Base-by-base conservation (phyloP, 1,140 invertebrate genomes). In the Drosophila suzukii region DNA sequence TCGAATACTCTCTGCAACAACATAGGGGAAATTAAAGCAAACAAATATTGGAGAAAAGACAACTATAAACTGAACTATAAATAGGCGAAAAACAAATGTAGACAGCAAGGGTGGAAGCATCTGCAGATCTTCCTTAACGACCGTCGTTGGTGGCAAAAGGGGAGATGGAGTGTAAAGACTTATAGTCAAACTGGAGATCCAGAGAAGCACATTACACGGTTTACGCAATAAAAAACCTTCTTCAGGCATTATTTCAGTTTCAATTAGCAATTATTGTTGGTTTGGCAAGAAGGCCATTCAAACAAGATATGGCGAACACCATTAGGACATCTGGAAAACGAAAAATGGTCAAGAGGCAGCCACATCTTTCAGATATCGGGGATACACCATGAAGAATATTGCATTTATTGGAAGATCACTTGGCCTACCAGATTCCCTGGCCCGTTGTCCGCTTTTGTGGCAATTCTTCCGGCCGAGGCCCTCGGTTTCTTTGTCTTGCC, bases 21-120 rank as follows among this genome's bases (percentile, higher is more conserved):
- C 34, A 71, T 55, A 7, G 24, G 34, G 30, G 7, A 57, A 58
- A 50, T 39, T 27, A 41, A 71, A 32, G n/a, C 24, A 58, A 72
- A 32, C 50, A 71, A 47, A 72, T 20, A n/a, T 43, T 59, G n/a
- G 17, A 44, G 15, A 49, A 41, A 20, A 13, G 27, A n/a, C 10
- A 50, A 41, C 44, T 32, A 56, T 39, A 49, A 55, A 71, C 32
- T 49, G 32, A 57, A 49, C 65, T 71, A 84, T 54, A 84, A 85
- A 85, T 85, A 85, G 77, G 54, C 67, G 50, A 66, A 84, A 50
- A 66, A 61, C 43, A 53, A 73, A 84, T 76, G 60, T 54, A 61
- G 34, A 20, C 55, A 36, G 51, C 60, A 60, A 7, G 27, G 57
- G 41, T 38, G 41, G 30, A 39, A 39, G 49, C 66, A 43, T 32